Conservation (phyloP, 2,888 invertebrate species). For the Lochmaea crataegi region DNA sequence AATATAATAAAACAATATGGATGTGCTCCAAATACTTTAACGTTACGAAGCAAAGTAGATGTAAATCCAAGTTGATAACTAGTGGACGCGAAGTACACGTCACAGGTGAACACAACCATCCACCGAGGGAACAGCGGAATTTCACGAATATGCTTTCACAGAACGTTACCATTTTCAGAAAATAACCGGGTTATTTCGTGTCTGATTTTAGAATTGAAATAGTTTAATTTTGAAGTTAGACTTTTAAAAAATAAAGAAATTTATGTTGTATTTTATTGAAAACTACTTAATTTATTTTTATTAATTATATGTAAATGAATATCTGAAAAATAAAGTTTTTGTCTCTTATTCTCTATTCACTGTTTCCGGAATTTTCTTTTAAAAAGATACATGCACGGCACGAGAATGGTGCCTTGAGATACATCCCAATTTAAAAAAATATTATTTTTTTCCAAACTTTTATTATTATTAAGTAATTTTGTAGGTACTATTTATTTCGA, state of each 20-base stretch:
- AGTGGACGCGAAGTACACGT: conserved; percentile 53
- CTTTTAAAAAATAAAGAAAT: too few species aligned
- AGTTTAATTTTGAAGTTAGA: too few species aligned
- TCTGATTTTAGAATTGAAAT: not conserved
- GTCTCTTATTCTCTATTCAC: too few species aligned
- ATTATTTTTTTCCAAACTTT: too few species aligned
- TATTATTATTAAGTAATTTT: not conserved
- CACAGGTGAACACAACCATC: conserved; percentile 51
- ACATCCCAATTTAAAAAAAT: too few species aligned
- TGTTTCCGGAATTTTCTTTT: too few species aligned
- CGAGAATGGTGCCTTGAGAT: too few species aligned
- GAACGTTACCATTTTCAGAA: conserved; percentile 44
- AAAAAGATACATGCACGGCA: too few species aligned
- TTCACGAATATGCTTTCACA: conserved; percentile 48
- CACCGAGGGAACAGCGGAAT: conserved; percentile 40
- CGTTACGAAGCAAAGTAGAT: conserved; percentile 46
- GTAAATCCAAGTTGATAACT: conserved; percentile 52
- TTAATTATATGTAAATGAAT: too few species aligned
- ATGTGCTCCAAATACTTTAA: conserved; percentile 47
- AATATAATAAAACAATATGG: conserved; percentile 48
- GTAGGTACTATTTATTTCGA: conserved; percentile 53
- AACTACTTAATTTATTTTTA: too few species aligned
- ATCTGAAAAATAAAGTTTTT: too few species aligned
- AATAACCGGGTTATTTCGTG: conserved; percentile 13
- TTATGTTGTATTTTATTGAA: too few species aligned